phyloP scores from a whole-genome alignment of 2,888 invertebrate genomes.

The Pocota personata region DNA sequence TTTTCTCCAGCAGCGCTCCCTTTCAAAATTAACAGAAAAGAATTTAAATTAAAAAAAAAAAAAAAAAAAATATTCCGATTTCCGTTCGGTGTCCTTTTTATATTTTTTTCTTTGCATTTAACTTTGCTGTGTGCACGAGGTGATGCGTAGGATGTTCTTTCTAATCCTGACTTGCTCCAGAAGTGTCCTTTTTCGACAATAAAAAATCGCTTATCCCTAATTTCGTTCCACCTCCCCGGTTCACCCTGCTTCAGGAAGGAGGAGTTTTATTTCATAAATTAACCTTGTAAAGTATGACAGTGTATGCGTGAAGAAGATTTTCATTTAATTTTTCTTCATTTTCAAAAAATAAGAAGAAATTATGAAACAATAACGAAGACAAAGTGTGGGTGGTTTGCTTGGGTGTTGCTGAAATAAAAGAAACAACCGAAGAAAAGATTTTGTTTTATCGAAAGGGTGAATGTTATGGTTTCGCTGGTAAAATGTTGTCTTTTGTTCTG shows the following conservation, averaged over 20 bases:
- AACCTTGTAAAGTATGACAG: slow-evolving; percentile 48
- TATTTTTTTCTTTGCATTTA: neutral
- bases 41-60: slow-evolving; percentile 46
- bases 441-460: slow-evolving; percentile 34
- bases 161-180: neutral
- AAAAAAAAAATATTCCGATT: slow-evolving; percentile 22
- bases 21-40: slow-evolving; percentile 27
- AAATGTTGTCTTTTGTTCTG: slow-evolving; percentile 51
- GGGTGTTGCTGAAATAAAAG: slow-evolving; percentile 7
- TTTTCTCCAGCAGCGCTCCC: neutral
- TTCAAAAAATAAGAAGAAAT: neutral
- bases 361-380: neutral
- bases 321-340: neutral
- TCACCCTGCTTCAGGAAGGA: neutral
- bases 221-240: slow-evolving; percentile 13
- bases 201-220: slow-evolving; percentile 68
- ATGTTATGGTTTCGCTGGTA: slow-evolving; percentile 36
- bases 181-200: slow-evolving; percentile 61
- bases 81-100: neutral
- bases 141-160: slow-evolving; percentile 10
- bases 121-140: neutral
- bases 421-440: slow-evolving; percentile 30
- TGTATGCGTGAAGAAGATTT: slow-evolving; percentile 30
- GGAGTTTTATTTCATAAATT: slow-evolving; percentile 47
- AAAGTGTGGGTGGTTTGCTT: too few species aligned